These are phyloP conservation scores for Caradrina kadenii DNA, from an alignment of 2,888 invertebrate species.

Conservation along the genomic window DNA sequence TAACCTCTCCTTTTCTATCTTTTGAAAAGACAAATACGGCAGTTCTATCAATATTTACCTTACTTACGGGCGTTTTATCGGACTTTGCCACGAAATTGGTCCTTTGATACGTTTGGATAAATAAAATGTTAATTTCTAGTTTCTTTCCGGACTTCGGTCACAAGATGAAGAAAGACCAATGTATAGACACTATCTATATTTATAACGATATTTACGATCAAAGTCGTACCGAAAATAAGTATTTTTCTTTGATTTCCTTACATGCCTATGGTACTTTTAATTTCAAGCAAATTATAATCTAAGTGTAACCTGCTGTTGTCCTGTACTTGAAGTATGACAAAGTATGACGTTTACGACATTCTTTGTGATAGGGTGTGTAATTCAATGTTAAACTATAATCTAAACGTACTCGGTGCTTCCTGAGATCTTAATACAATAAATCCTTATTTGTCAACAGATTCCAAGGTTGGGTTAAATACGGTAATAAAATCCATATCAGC, in stretches of 20 bases:
- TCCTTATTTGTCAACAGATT: conserved; percentile 46
- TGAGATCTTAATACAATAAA: conserved; percentile 32
- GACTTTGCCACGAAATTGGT: background rate
- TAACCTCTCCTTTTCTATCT: background rate
- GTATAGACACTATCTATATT: background rate
- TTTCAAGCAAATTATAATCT: background rate
- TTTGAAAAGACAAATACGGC: background rate
- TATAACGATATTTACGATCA: background rate
- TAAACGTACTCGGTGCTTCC: conserved; percentile 12
- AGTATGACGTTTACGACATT: background rate
- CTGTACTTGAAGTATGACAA: too few relatives aligned
- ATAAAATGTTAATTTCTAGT: background rate
- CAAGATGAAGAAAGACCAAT: background rate
- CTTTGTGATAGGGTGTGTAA: conserved; percentile 1
- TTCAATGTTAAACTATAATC: conserved; percentile 18
- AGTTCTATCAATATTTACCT: background rate
- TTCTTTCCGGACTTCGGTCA: background rate
- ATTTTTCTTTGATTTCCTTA: too few relatives aligned
- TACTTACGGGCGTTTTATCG: background rate
- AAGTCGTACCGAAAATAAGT: too few relatives aligned
- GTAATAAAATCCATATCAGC: conserved; percentile 24
- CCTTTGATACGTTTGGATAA: conserved; percentile 2
- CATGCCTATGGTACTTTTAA: too few relatives aligned
- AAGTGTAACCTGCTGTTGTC: background rate
- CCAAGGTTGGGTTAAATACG: conserved; percentile 51